Conservation (phyloP, 2,797 vertebrate species). For the Rhinophrynus dorsalis region DNA sequence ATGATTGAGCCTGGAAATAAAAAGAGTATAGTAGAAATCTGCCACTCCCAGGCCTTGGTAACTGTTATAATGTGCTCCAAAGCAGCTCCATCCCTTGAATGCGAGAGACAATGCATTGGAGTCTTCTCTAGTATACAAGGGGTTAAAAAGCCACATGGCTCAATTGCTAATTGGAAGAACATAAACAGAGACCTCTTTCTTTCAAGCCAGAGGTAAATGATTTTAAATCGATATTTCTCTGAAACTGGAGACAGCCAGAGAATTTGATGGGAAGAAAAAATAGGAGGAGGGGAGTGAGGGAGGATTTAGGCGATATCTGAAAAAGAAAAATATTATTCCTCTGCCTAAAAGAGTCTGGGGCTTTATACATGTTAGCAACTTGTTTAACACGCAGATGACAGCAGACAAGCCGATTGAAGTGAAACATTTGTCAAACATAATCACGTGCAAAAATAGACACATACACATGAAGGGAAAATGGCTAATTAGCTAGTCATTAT, state of each 20-base stretch:
- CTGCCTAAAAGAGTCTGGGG: constrained; percentile 28
- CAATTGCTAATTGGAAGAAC: neutral
- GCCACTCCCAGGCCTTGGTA: neutral
- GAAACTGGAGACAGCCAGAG: constrained; percentile 21
- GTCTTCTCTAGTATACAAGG: neutral
- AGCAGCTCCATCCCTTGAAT: no score
- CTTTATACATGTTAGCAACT: constrained; percentile 38
- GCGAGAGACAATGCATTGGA: no score
- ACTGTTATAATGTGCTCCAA: no score
- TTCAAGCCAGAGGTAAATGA: constrained; percentile 27
- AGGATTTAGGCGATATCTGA: constrained; percentile 27
- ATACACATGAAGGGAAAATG: constrained; percentile 2
- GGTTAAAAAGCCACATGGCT: neutral
- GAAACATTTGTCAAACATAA: constrained; percentile 44
- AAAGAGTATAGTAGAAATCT: neutral
- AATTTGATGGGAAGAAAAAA: constrained; percentile 15
- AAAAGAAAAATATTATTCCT: constrained; percentile 47
- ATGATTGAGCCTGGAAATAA: neutral
- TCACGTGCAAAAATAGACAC: constrained; percentile 31
- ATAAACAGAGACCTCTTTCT: constrained; percentile 18
- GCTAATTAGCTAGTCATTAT: neutral
- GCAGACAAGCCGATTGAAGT: constrained; percentile 18
- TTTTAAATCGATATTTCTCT: constrained; percentile 35
- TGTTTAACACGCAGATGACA: constrained; percentile 34
- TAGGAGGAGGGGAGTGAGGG: neutral